phyloP scores from a whole-genome alignment of 2,113 vertebrate genomes.

The Gallinago undulata region DNA sequence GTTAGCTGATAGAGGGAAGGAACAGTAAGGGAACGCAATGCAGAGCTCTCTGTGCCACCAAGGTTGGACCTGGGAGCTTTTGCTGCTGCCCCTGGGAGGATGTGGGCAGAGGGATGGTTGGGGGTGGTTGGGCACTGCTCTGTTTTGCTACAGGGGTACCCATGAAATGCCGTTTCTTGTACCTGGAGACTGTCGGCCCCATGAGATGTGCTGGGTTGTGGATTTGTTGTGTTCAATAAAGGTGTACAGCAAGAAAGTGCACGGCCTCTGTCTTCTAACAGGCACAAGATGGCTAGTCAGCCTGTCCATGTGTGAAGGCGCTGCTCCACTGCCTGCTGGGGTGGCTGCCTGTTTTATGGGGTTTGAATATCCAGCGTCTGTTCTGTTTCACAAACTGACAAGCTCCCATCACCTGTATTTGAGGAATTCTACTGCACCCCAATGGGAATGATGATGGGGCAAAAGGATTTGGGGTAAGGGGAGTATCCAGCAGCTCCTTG shows the following conservation, averaged over 20 bases:
- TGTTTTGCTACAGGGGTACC: background rate
- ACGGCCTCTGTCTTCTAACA: background rate
- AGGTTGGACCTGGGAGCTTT: background rate
- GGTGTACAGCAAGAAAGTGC: background rate
- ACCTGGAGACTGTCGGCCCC: background rate
- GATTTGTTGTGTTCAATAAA: background rate
- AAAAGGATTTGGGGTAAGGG: no score
- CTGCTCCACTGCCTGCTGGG: background rate
- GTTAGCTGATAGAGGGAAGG: background rate
- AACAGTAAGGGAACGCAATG: background rate
- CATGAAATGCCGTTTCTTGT: background rate
- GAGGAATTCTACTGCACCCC: background rate
- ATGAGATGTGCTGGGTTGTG: background rate
- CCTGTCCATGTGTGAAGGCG: background rate
- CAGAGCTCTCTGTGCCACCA: background rate
- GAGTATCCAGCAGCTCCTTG: background rate
- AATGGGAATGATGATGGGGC: rapidly evolving
- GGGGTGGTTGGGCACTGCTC: background rate
- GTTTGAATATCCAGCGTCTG: rapidly evolving
- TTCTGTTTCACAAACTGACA: no score
- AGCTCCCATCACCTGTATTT: background rate
- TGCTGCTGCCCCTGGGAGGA: background rate
- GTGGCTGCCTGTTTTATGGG: background rate
- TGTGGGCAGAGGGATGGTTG: background rate
- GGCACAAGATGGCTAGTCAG: background rate